Conservation (phyloP, 2,888 invertebrate species). For the Ennomos fuscantarius region DNA sequence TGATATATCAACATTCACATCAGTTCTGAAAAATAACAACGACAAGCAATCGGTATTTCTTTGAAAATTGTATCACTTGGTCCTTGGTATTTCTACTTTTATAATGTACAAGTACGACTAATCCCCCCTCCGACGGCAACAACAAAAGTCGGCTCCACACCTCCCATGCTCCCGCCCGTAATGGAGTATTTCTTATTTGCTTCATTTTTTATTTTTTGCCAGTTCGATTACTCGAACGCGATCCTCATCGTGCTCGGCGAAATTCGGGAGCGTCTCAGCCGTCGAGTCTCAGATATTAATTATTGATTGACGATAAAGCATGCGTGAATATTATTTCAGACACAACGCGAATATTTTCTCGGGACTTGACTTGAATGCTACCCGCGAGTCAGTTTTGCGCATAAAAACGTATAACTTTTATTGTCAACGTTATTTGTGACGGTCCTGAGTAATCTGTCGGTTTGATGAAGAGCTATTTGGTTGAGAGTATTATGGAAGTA, state of each 20-base stretch:
- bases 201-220: constrained; percentile 84
- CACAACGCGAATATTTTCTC: constrained; percentile 53
- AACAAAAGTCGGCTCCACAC: constrained; percentile 58
- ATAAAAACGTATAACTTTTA: constrained; percentile 38
- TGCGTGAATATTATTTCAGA: constrained; percentile 73
- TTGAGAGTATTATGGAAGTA: background rate
- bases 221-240: constrained; percentile 84
- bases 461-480: constrained; percentile 19
- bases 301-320: constrained; percentile 83
- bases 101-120: too few species aligned
- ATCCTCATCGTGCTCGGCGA: constrained; percentile 81
- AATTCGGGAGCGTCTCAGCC: constrained; percentile 84
- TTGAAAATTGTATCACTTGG: too few species aligned
- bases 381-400: background rate
- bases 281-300: constrained; percentile 82
- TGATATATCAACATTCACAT: too few species aligned
- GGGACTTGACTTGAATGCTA: constrained; percentile 19
- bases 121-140: background rate
- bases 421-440: constrained; percentile 29
- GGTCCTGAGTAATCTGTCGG: constrained; percentile 9
- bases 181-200: constrained; percentile 85
- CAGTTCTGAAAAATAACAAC: too few species aligned
- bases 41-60: too few species aligned
- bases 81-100: too few species aligned
- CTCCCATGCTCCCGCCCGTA: constrained; percentile 61